A percentile compares a stretch with the other conserved stretches of the same genome.
These are phyloP conservation scores for Holotrichia oblita DNA, from an alignment of 1,140 invertebrate genomes.

Conservation along the genomic window DNA sequence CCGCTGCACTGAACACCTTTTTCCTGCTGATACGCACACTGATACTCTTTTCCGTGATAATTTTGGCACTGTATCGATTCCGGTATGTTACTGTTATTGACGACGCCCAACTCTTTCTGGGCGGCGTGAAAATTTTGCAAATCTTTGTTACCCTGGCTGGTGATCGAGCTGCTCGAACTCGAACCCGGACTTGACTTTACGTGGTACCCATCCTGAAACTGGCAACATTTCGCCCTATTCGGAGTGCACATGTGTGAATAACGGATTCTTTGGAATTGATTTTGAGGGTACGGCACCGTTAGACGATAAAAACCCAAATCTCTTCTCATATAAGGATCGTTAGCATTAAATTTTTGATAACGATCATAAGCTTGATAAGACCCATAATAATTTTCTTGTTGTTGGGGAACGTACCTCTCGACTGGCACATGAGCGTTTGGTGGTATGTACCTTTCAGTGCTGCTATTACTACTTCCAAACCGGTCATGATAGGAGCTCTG, in stretches of 20 bases:
- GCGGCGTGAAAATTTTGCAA: constrained; percentile 43
- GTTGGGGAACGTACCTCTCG: constrained; percentile 61
- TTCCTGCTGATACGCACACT: constrained; percentile 49
- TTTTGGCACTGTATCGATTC: constrained; percentile 60
- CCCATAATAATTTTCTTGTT: constrained; percentile 57
- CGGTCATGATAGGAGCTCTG: constrained; percentile 42
- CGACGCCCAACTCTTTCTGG: constrained; percentile 45
- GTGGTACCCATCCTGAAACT: constrained; percentile 55
- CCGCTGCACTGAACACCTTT: constrained; percentile 57
- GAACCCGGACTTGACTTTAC: constrained; percentile 64
- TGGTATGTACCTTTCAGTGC: constrained; percentile 66
- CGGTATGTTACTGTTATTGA: constrained; percentile 51
- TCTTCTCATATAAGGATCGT: constrained; percentile 69
- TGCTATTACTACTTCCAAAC: constrained; percentile 46
- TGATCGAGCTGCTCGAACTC: constrained; percentile 60
- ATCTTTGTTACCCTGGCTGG: constrained; percentile 54
- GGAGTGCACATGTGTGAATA: constrained; percentile 56
- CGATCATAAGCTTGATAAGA: constrained; percentile 55
- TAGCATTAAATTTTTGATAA: constrained; percentile 57
- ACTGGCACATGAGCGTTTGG: constrained; percentile 75
- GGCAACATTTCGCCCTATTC: constrained; percentile 57
- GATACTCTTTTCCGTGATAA: constrained; percentile 51
- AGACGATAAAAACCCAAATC: constrained; percentile 70
- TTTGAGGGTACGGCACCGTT: constrained; percentile 62
- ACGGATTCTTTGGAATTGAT: constrained; percentile 54